phyloP scores from a whole-genome alignment of 2,113 vertebrate species.

The Desmodus rotundus region DNA sequence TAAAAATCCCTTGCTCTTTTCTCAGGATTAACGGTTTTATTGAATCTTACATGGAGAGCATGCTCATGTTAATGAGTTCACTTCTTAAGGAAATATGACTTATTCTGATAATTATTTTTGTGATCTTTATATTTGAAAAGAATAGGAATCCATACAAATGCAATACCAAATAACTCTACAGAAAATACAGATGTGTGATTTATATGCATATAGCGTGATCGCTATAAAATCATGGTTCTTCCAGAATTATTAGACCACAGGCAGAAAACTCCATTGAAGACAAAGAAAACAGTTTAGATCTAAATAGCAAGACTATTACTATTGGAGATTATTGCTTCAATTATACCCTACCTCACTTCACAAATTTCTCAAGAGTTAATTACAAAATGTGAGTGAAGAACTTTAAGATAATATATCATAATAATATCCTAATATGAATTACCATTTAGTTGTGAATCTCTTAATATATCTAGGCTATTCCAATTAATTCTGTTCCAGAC shows the following conservation, averaged over 20 bases:
- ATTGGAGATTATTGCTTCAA: background rate
- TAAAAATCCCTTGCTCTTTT: conserved; percentile 18
- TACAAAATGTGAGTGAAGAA: background rate
- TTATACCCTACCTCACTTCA: background rate
- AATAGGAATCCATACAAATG: background rate
- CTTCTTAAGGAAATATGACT: conserved; percentile 12
- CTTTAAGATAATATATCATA: background rate
- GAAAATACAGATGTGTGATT: background rate
- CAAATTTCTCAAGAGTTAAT: conserved; percentile 23
- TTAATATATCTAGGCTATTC: background rate
- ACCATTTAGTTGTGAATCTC: background rate
- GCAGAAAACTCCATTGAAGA: background rate
- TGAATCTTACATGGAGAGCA: background rate
- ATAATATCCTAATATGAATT: background rate
- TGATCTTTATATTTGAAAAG: background rate
- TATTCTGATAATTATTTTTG: background rate
- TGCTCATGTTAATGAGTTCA: background rate
- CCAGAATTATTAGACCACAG: background rate
- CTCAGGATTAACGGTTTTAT: background rate
- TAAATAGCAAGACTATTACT: background rate
- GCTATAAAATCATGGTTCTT: background rate
- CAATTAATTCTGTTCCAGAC: conserved; percentile 38
- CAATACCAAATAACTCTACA: background rate
- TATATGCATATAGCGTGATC: background rate
- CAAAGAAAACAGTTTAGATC: background rate